phyloP scores from a whole-genome alignment of 2,797 vertebrate species.

The Linurgus olivaceus region DNA sequence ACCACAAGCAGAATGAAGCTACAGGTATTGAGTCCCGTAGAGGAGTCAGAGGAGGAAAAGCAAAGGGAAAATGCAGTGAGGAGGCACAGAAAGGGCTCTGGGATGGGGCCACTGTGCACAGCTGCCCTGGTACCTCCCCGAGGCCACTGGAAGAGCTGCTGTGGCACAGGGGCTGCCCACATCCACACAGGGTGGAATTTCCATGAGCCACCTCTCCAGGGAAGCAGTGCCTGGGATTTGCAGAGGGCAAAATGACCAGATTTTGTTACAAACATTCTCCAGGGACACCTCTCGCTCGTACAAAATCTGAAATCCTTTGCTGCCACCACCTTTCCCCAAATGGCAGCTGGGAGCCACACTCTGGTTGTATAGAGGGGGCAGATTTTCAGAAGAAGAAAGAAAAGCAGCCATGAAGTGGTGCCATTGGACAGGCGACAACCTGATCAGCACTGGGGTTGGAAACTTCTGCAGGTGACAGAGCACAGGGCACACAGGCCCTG shows the following conservation, averaged over 20 bases:
- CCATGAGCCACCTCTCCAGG: not conserved
- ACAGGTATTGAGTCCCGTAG: not conserved
- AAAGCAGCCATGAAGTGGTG: not conserved
- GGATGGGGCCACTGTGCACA: not conserved
- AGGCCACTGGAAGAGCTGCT: not conserved
- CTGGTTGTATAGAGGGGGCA: not conserved
- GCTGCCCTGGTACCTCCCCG: not conserved
- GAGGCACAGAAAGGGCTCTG: not conserved
- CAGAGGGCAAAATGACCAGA: not conserved
- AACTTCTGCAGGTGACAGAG: too few relatives aligned
- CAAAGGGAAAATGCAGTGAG: not conserved
- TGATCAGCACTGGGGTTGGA: not conserved
- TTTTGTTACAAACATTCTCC: not conserved
- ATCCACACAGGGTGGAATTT: not conserved
- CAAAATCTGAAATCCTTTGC: not conserved
- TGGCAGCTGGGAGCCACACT: not conserved
- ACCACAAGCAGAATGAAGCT: not conserved
- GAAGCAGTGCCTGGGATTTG: not conserved
- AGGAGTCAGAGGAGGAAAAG: not conserved
- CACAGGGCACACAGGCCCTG: accelerated
- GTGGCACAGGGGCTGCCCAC: not conserved
- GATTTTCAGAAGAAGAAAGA: not conserved
- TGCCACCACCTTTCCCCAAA: not conserved
- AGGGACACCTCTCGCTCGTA: not conserved
- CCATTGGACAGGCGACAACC: not conserved